A percentile compares a stretch with the other conserved stretches of the same genome.
phyloP scores from a whole-genome alignment of 2,113 vertebrate genomes.

The Syngnathoides biaculeatus region DNA sequence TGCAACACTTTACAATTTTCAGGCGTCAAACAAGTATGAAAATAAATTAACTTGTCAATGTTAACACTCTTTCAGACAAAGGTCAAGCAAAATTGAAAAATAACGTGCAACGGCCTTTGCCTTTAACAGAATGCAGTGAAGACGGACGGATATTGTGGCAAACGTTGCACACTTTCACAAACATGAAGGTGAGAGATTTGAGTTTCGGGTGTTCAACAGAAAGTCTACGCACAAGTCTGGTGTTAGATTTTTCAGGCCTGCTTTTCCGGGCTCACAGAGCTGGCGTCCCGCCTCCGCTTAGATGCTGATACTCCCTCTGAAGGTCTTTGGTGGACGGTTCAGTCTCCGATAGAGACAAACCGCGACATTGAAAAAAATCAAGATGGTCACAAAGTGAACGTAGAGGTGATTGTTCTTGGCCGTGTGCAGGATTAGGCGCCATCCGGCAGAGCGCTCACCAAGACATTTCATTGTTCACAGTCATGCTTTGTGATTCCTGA shows the following conservation, averaged over 20 bases:
- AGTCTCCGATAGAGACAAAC: no score
- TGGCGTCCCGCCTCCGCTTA: not conserved
- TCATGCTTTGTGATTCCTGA: constrained; percentile 28
- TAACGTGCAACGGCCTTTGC: not conserved
- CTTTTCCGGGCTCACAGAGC: not conserved
- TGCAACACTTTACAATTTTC: no score
- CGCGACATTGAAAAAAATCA: not conserved
- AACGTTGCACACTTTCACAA: not conserved
- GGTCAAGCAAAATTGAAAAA: not conserved
- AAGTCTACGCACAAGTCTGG: not conserved
- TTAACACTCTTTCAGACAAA: no score
- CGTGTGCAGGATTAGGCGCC: not conserved
- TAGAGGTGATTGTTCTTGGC: not conserved
- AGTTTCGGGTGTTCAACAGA: not conserved
- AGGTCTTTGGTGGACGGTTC: no score
- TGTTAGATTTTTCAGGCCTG: not conserved
- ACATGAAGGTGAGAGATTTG: not conserved
- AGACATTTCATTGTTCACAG: not conserved
- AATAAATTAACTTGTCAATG: not conserved
- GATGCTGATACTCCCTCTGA: no score
- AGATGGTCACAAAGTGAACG: not conserved
- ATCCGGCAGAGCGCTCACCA: not conserved
- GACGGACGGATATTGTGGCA: not conserved
- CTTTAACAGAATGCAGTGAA: not conserved
- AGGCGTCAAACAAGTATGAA: not conserved